phyloP scores from a whole-genome alignment of 1,140 invertebrate species.

The Pteromalus puparum region DNA sequence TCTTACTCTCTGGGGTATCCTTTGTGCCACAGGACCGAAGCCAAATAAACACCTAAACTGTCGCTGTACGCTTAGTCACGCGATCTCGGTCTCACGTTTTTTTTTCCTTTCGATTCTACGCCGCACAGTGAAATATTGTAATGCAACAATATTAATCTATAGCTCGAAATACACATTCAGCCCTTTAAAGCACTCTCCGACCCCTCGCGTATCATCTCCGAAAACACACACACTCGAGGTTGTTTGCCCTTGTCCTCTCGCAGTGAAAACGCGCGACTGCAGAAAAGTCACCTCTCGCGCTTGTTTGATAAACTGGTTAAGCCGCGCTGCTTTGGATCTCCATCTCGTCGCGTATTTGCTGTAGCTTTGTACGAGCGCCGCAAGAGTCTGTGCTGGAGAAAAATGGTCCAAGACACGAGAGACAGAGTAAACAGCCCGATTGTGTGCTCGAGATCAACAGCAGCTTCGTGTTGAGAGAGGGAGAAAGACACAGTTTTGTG shows the following conservation, averaged over 20 bases:
- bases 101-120: no score
- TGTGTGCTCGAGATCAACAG: neutral
- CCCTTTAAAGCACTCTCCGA: neutral
- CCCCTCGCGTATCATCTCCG: neutral
- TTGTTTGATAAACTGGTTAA: neutral
- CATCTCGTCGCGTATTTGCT: neutral
- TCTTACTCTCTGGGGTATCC: neutral
- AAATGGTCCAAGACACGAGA: neutral
- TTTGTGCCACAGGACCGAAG: conserved; percentile 39
- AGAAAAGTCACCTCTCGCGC: neutral
- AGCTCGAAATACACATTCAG: no score
- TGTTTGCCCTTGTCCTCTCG: neutral
- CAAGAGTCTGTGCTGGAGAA: neutral
- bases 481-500: conserved; percentile 9
- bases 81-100: no score
- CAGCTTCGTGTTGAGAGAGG: neutral
- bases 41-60: conserved; percentile 49
- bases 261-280: neutral
- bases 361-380: neutral
- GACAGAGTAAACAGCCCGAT: neutral
- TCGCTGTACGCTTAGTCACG: conserved; percentile 16
- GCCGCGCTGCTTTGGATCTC: neutral
- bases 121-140: no score
- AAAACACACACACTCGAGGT: neutral
- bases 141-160: no score